Evolutionary conservation across 2,797 vertebrate genomes (phyloP), one percentile per base, ranked within the genome.

Genomic region (Nyctibius grandis): DNA sequence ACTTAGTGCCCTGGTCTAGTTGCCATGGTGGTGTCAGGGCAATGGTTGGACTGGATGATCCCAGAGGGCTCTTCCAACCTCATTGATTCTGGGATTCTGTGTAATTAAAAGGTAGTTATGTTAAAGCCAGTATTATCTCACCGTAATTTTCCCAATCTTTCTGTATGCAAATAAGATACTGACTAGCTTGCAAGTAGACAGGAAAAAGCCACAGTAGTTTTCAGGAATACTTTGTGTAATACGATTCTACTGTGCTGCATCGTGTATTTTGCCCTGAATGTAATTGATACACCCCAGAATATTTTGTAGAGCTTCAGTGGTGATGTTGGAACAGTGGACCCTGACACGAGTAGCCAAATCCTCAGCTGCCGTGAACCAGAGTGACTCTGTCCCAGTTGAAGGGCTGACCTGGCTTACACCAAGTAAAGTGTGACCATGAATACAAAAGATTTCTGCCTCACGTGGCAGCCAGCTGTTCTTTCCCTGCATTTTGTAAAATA

Each of bases 181-280:
- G 44, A 7, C 25, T 4, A 22, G 25, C 1, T 3, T 9, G 44
- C 44, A 60, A 83, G 40, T 6, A 60, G 64, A 9, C 9, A 34
- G 22, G 15, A 9, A 6, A 9, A 76, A 68, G 34, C n/a, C 9
- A 4, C 19, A 2, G 10, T 0, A 0, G 10, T n/a, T 67, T 72
- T 53, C 54, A 57, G 87, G 60, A 33, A 16, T 33, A 15, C 15
- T 59, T 47, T 19, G 50, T 23, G 50, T 16, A 12, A 11, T 48
- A 4, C 40, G 44, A 1, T 17, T 31, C 53, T 28, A 1, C 40
- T 14, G 5, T 0, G 4, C 40, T 6, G 15, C 48, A 2, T n/a
- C 12, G 1, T 5, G 44, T 15, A 1, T 34, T 65, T 18, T 51
- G 42, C 29, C 21, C 12, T 44, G 70, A 33, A 6, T 16, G 36